A percentile compares a stretch with the other conserved stretches of the same genome.
These are phyloP conservation scores for Neoniphon sammara DNA, from an alignment of 2,797 vertebrate species.

Conservation along the genomic window DNA sequence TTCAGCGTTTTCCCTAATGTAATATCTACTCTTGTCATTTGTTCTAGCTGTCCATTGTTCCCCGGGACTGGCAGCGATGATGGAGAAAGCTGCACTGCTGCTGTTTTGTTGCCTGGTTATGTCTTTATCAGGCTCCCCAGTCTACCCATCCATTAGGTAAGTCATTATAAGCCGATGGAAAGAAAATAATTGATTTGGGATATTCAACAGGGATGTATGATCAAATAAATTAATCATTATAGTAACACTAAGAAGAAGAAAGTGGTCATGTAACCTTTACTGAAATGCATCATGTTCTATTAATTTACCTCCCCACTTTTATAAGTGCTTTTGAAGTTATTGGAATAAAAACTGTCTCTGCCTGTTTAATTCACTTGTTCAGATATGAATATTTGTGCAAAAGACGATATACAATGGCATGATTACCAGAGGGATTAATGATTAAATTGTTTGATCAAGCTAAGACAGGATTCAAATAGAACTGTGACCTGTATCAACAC, in stretches of 20 bases:
- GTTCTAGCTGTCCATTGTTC: conserved; percentile 54
- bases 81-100: conserved; percentile 86
- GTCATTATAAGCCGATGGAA: conserved; percentile 42
- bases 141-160: conserved; percentile 89
- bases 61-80: conserved; percentile 80
- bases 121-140: conserved; percentile 82
- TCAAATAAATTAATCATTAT: background rate
- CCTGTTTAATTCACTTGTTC: background rate
- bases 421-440: conserved; percentile 10
- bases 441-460: conserved; percentile 7
- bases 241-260: too few species aligned
- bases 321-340: conserved; percentile 15
- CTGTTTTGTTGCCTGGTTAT: conserved; percentile 86
- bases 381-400: conserved; percentile 3
- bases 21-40: conserved; percentile 71
- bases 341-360: background rate
- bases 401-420: background rate
- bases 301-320: conserved; percentile 3
- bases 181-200: background rate
- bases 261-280: background rate
- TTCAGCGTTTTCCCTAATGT: conserved; percentile 71
- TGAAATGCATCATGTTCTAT: background rate
- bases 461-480: conserved; percentile 3
- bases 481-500: too few species aligned
- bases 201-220: background rate